Percentiles rank a stretch among this genome's conserved stretches.
Conservation (phyloP, 2,888 invertebrate species). For the Drosophila phalerata region DNA sequence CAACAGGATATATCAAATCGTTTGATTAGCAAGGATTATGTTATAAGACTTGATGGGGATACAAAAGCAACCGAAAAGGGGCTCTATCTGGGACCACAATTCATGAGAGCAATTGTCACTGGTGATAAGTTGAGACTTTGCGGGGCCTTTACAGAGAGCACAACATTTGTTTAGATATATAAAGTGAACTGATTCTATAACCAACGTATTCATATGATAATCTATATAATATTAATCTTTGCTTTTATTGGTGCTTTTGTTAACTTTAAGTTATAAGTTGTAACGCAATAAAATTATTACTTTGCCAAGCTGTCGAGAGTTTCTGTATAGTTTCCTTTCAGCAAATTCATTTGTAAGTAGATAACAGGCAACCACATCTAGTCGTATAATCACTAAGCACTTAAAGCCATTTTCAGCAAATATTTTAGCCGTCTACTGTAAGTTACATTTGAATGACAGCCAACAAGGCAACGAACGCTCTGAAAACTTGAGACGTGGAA, state of each 20-base stretch:
- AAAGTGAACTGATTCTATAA: constrained; percentile 16
- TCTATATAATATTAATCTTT: neutral
- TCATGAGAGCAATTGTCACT: constrained; percentile 88
- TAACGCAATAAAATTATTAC: constrained; percentile 27
- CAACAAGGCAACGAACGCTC: constrained; percentile 42
- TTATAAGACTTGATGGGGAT: constrained; percentile 86
- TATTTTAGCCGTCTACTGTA: constrained; percentile 28
- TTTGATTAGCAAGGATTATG: constrained; percentile 86
- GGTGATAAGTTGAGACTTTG: constrained; percentile 89
- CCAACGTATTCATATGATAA: neutral
- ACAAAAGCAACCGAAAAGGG: constrained; percentile 57
- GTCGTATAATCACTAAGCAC: constrained; percentile 58
- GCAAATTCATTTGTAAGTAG: constrained; percentile 1
- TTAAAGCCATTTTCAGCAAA: constrained; percentile 45
- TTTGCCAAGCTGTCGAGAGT: neutral
- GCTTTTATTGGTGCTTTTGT: constrained; percentile 42
- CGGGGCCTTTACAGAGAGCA: constrained; percentile 93
- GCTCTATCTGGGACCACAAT: constrained; percentile 83
- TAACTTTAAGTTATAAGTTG: constrained; percentile 34
- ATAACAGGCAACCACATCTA: constrained; percentile 19
- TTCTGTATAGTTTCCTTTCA: neutral
- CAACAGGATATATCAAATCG: constrained; percentile 63
- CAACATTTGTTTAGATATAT: constrained; percentile 86
- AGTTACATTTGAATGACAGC: constrained; percentile 60
- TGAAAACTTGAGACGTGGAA: constrained; percentile 60